Evolutionary conservation across 2,888 invertebrate species (phyloP).

Genomic region (Carcina quercana): DNA sequence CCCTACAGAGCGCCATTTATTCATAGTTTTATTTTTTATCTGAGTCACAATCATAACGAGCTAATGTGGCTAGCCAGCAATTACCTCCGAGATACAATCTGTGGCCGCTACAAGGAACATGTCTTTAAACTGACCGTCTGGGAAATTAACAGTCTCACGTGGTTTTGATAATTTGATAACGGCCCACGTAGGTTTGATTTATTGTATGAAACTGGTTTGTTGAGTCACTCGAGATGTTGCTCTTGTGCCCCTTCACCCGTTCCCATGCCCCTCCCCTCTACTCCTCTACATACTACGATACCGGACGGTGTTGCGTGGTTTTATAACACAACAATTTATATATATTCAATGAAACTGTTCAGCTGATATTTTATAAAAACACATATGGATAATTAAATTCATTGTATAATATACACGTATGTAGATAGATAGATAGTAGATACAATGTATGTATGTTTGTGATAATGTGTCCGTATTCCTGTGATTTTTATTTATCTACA

Average conservation of each 20-base stretch:
- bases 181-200: conserved; percentile 53
- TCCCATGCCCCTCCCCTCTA: conserved; percentile 60
- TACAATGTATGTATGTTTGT: too few species aligned
- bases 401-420: too few species aligned
- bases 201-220: conserved; percentile 45
- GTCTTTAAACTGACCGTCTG: conserved; percentile 64
- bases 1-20: too few species aligned
- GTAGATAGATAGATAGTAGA: too few species aligned
- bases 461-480: too few species aligned
- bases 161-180: conserved; percentile 73
- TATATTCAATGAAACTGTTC: too few species aligned
- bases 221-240: conserved; percentile 38
- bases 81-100: conserved; percentile 57
- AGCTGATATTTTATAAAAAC: too few species aligned
- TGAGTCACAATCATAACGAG: conserved; percentile 24
- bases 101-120: conserved; percentile 57
- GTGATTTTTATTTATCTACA: too few species aligned
- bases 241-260: conserved; percentile 21
- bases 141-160: conserved; percentile 67
- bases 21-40: conserved; percentile 28
- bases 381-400: too few species aligned
- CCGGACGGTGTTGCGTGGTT: too few species aligned
- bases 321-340: too few species aligned
- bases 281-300: too few species aligned
- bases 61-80: conserved; percentile 61